Base-by-base conservation (phyloP, 1,140 invertebrate genomes). In the Eciton burchellii region DNA sequence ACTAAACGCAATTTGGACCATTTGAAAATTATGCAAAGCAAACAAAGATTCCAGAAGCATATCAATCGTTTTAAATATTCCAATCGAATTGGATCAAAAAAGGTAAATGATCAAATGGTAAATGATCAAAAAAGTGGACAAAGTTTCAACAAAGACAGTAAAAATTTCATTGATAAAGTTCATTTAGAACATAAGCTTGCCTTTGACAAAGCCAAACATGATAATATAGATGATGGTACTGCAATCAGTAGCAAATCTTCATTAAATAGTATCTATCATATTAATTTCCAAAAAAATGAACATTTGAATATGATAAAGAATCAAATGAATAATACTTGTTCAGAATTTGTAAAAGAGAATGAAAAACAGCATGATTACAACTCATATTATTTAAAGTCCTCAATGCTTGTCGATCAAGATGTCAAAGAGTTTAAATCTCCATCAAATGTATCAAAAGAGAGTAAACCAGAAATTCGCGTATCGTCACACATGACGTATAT, bases 121-220 rank as follows among this genome's bases (percentile, higher is more conserved):
- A 73, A 90, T 83, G 88, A 84, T 14, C n/a, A n/a, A n/a, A 79
- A 91, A 35, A 90, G 85, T 63, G 90, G 90, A 5, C 87, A 89
- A 35, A 88, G 71, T 54, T 87, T 60, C 68, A 84, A 89, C 29
- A 57, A 24, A 26, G 41, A 8, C 1, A 56, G n/a, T 9, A 77
- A 87, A 21, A 70, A 9, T 1, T 62, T 24, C 12, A 12, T 14
- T 14, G 60, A n/a, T 8, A 68, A 82, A n/a, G 70, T 56, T 24
- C 6, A 19, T 49, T 41, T 76, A 26, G 49, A 79, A 8, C 11
- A 60, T 62, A 63, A 81, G 52, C 71, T 77, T 65, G 49, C 84
- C 66, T 84, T 66, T 8, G 73, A 84, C 24, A 76, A 84, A 82
- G 65, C 85, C 24, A n/a, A n/a, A n/a, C 89, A 19, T 29, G 82